These are phyloP conservation scores for Encarsia formosa DNA, from an alignment of 2,888 invertebrate species.

Conservation along the genomic window DNA sequence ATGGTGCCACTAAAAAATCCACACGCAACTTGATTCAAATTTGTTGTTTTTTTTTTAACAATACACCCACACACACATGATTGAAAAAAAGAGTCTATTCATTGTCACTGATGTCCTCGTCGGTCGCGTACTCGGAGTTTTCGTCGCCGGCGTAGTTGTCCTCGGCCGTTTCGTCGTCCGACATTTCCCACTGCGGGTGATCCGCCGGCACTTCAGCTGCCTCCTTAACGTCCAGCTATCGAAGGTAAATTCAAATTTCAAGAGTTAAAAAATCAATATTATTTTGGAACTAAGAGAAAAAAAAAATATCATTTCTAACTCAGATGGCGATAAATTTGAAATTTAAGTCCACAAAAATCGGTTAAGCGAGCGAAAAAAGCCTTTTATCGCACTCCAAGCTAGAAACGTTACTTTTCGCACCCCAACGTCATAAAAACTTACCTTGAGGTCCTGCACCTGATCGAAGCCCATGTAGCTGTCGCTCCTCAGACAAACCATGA, in stretches of 20 bases:
- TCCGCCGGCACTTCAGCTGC: constrained; percentile 86
- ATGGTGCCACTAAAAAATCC: too few species aligned
- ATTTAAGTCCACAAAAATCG: too few species aligned
- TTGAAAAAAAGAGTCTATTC: constrained; percentile 39
- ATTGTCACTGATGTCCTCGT: constrained; percentile 62
- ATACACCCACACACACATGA: background rate
- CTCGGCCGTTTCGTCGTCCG: constrained; percentile 83
- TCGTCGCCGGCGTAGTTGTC: constrained; percentile 61
- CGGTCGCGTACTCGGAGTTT: constrained; percentile 65
- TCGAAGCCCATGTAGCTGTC: constrained; percentile 98
- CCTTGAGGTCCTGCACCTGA: constrained; percentile 89
- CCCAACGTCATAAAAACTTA: constrained; percentile 37
- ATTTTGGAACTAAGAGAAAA: too few species aligned
- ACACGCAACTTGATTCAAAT: background rate
- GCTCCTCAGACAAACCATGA: constrained; percentile 81
- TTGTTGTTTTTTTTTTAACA: background rate
- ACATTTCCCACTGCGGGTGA: constrained; percentile 98
- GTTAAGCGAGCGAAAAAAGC: too few species aligned
- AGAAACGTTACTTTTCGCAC: too few species aligned
- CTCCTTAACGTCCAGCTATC: constrained; percentile 89
- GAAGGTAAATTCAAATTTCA: too few species aligned
- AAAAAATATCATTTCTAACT: too few species aligned
- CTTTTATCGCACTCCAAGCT: too few species aligned
- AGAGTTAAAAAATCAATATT: too few species aligned
- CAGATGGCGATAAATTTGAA: too few species aligned